Evolutionary conservation across 2,888 invertebrate genomes (phyloP), one percentile per base, ranked within the genome.

Genomic region (Acronicta alni): DNA sequence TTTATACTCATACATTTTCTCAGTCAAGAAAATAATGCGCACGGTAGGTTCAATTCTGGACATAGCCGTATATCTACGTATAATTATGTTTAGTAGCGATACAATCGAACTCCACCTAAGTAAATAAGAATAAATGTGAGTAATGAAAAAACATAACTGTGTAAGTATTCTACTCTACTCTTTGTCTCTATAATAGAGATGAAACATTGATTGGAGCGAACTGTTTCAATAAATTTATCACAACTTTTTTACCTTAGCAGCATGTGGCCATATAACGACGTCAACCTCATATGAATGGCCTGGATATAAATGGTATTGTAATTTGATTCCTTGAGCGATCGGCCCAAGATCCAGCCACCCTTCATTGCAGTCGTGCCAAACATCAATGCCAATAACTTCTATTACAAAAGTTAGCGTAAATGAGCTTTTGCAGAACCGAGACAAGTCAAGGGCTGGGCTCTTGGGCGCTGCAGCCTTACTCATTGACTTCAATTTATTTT

Each of bases 401-500:
- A 93, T 64, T 1, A 85, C 88, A 79, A 93, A 93, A 15, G 91
- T 91, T 0, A 93, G 64, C 0, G 87, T 89, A 58, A 93, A 93
- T 2, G 70, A 61, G 72, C 88, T 90, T 59, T 75, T 74, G 26
- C 66, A 69, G 43, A 57, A 74, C 6, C 52, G 57, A 14, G 75
- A 56, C 10, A 67, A 35, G 17, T 80, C 72, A 15, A 37, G 15
- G 14, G 37, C n/a, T 6, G 48, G 26, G 6, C 32, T 16, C 65
- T 72, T 79, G 1, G 48, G 18, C 14, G 63, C 7, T 23, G 62
- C 20, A n/a, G 30, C 47, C 69, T 81, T 82, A 52, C 62, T 77
- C 83, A 82, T 83, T 37, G 30, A 14, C n/a, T n/a, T 35, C 35
- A 7, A n/a, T 35, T 5, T 35, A 35, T n/a, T 35, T n/a, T 35